phyloP scores from a whole-genome alignment of 2,888 invertebrate genomes.

The Aphrophora alni region DNA sequence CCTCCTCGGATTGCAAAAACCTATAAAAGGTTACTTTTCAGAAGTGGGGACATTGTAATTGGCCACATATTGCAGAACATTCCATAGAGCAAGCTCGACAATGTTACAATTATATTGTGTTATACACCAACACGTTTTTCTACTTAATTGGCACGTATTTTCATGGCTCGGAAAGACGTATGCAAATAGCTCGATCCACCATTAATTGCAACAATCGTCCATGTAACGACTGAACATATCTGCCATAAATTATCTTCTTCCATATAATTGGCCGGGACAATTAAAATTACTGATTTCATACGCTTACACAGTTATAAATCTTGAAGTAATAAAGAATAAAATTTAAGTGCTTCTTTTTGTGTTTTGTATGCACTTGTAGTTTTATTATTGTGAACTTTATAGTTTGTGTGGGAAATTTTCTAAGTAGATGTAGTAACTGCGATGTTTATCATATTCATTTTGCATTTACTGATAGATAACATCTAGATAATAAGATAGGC shows the following conservation, averaged over 20 bases:
- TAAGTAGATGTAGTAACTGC: no score
- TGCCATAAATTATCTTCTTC: not conserved
- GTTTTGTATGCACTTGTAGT: no score
- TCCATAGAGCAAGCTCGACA: not conserved
- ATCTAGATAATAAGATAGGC: no score
- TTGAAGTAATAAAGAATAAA: no score
- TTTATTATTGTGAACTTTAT: no score
- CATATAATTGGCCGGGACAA: not conserved
- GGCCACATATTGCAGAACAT: not conserved
- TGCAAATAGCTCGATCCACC: conserved; percentile 3
- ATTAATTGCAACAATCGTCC: not conserved
- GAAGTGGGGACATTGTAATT: not conserved
- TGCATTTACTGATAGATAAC: no score
- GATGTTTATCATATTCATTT: no score
- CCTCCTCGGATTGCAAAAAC: not conserved
- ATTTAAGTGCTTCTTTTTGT: no score
- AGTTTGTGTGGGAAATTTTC: no score
- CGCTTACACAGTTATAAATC: no score
- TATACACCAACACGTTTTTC: not conserved
- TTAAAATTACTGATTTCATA: not conserved
- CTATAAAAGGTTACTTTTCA: not conserved
- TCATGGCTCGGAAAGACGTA: not conserved
- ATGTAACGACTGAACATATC: not conserved
- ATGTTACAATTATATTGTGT: not conserved
- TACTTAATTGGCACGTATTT: not conserved